Evolutionary conservation across 2,888 invertebrate genomes (phyloP).

Genomic region (Oligia latruncula): DNA sequence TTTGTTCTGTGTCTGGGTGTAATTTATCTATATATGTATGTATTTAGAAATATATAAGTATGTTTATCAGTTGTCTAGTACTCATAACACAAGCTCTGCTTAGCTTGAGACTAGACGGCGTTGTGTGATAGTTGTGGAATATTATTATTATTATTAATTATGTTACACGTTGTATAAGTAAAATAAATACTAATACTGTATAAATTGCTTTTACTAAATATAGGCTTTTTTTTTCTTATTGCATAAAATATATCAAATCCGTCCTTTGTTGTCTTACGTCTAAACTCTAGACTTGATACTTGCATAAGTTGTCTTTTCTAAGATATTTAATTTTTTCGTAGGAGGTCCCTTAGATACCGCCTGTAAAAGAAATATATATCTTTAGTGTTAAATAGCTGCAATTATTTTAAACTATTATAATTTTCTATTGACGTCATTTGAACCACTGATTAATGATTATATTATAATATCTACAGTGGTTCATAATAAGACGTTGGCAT

Average conservation of each 20-base stretch:
- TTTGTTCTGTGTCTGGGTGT: too few relatives aligned
- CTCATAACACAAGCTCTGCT: too few relatives aligned
- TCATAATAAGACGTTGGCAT: slow-evolving; percentile 37
- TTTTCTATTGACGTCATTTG: slow-evolving; percentile 36
- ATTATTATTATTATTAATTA: too few relatives aligned
- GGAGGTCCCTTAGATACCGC: background rate
- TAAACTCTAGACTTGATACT: background rate
- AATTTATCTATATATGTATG: too few relatives aligned
- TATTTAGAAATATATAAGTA: too few relatives aligned
- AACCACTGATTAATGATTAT: background rate
- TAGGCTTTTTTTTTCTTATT: background rate
- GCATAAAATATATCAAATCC: background rate
- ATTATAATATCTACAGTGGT: slow-evolving; percentile 9
- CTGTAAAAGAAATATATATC: background rate
- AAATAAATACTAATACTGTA: background rate
- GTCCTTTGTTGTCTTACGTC: background rate
- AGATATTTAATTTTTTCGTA: background rate
- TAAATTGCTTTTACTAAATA: background rate
- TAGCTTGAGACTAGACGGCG: too few relatives aligned
- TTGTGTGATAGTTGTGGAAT: too few relatives aligned
- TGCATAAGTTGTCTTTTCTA: background rate
- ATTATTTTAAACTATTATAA: slow-evolving; percentile 12
- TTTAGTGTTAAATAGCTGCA: background rate
- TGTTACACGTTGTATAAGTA: background rate
- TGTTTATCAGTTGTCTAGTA: too few relatives aligned